Percentiles rank a stretch among this genome's conserved stretches.
Evolutionary conservation across 2,888 invertebrate genomes (phyloP).

Genomic region (Caenorhabditis zanzibari): DNA sequence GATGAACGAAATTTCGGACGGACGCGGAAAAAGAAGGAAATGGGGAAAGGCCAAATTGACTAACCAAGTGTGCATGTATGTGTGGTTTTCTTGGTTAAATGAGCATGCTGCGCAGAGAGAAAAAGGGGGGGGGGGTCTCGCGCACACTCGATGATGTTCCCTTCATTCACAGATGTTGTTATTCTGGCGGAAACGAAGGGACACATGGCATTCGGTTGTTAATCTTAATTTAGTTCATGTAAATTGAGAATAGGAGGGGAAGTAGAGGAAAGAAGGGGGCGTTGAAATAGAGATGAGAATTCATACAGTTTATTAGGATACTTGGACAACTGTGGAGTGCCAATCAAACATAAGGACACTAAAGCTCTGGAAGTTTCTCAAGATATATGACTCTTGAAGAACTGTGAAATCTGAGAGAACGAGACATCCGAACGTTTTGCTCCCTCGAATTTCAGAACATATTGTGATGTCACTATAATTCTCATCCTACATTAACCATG

Average conservation of each 20-base stretch:
- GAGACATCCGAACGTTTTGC: neutral
- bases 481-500: too few relatives aligned
- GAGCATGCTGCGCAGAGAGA: constrained; percentile 33
- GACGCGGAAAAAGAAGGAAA: neutral
- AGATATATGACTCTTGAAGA: too few relatives aligned
- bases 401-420: too few relatives aligned
- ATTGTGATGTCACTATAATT: too few relatives aligned
- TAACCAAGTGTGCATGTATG: constrained; percentile 48
- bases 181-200: constrained; percentile 18
- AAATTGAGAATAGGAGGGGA: neutral
- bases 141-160: neutral
- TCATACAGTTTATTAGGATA: neutral
- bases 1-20: constrained; percentile 20
- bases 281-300: neutral
- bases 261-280: neutral
- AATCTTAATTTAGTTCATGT: constrained; percentile 29
- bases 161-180: constrained; percentile 60
- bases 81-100: constrained; percentile 26
- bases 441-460: too few relatives aligned
- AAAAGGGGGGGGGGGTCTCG: constrained; percentile 22
- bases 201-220: constrained; percentile 50
- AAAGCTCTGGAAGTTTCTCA: too few relatives aligned
- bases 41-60: constrained; percentile 52
- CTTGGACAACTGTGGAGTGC: neutral
- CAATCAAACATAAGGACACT: neutral